phyloP scores from a whole-genome alignment of 2,797 vertebrate genomes.

The Tympanoctomys barrerae region DNA sequence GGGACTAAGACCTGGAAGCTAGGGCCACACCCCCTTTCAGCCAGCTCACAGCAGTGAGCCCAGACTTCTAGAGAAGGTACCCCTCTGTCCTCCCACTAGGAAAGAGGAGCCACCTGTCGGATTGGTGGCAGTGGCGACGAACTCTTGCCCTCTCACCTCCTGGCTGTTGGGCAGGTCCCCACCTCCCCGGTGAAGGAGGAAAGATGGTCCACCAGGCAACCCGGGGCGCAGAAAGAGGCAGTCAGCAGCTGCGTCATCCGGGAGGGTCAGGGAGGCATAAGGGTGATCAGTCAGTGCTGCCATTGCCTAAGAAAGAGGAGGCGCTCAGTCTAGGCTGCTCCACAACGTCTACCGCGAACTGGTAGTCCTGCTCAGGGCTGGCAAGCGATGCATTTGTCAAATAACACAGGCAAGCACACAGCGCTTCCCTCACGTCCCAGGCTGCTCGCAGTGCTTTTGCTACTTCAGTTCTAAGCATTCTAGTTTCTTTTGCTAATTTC shows the following conservation, averaged over 20 bases:
- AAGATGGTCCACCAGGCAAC: constrained; percentile 88
- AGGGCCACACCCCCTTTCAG: background rate
- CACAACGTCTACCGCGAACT: background rate
- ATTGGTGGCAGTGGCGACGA: background rate
- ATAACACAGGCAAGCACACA: background rate
- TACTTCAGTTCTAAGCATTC: background rate
- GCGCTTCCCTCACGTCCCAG: background rate
- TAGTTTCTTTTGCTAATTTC: background rate
- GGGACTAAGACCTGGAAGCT: background rate
- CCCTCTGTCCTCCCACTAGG: background rate
- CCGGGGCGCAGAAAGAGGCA: constrained; percentile 93
- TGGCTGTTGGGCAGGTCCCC: constrained; percentile 93
- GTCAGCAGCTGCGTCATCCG: constrained; percentile 93
- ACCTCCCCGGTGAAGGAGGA: constrained; percentile 92
- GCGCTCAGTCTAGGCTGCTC: background rate
- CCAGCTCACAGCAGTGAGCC: background rate
- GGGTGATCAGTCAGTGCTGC: constrained; percentile 95
- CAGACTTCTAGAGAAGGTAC: background rate
- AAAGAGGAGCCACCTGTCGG: background rate
- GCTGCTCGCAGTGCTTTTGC: background rate
- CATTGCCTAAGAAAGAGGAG: constrained; percentile 91
- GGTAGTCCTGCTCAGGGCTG: background rate
- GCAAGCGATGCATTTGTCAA: background rate
- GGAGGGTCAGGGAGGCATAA: constrained; percentile 93
- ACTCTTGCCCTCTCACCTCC: constrained; percentile 78